A percentile compares a stretch with the other conserved stretches of the same genome.
Evolutionary conservation across 2,113 vertebrate species (phyloP).

Genomic region (Pelobates fuscus): DNA sequence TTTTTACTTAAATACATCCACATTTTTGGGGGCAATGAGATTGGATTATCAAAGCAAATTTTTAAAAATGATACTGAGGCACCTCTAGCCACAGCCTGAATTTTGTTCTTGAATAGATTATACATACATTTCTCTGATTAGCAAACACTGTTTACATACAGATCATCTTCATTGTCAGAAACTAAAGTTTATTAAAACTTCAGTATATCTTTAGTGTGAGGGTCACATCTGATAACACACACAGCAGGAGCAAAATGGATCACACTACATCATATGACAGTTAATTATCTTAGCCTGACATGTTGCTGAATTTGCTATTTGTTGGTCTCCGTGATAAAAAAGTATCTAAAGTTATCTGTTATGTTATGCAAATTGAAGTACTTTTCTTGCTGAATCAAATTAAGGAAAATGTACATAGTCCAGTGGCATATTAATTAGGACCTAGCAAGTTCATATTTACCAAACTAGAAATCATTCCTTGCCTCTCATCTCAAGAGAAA

Average conservation of each 20-base stretch:
- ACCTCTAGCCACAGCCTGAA: too few relatives aligned
- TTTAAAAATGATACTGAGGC: too few relatives aligned
- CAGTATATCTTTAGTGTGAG: slow-evolving; percentile 10
- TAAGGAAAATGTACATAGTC: slow-evolving; percentile 23
- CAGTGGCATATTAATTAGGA: slow-evolving; percentile 44
- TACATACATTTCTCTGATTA: too few relatives aligned
- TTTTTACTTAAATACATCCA: too few relatives aligned
- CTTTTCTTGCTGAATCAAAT: slow-evolving; percentile 33
- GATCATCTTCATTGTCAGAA: background rate
- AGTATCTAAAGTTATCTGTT: slow-evolving; percentile 30
- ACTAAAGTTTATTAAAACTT: slow-evolving; percentile 18
- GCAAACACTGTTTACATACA: too few relatives aligned
- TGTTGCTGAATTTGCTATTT: slow-evolving; percentile 39
- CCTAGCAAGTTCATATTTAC: slow-evolving; percentile 15
- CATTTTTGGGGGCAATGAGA: too few relatives aligned
- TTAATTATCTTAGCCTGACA: slow-evolving; percentile 35
- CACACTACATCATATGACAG: slow-evolving; percentile 18
- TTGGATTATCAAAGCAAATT: too few relatives aligned
- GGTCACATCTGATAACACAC: slow-evolving; percentile 11
- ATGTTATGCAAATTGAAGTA: slow-evolving; percentile 34
- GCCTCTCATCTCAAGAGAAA: slow-evolving; percentile 24
- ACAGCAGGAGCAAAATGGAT: slow-evolving; percentile 4
- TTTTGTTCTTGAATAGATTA: too few relatives aligned
- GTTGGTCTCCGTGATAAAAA: slow-evolving; percentile 21
- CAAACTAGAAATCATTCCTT: slow-evolving; percentile 34